phyloP scores from a whole-genome alignment of 2,113 vertebrate species.

The Mugil cephalus region DNA sequence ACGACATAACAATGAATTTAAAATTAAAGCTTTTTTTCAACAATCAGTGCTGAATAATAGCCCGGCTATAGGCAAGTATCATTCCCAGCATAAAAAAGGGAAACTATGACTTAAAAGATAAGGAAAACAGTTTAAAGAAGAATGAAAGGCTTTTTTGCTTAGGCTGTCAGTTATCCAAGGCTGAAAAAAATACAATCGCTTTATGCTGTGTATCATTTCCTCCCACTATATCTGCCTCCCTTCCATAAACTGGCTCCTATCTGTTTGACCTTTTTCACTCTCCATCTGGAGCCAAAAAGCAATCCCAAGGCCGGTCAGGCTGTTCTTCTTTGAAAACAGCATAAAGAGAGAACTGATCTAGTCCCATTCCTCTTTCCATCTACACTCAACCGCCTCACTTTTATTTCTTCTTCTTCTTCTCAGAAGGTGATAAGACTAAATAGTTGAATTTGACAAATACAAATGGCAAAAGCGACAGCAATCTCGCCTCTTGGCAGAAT shows the following conservation, averaged over 20 bases:
- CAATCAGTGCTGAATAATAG: too few species aligned
- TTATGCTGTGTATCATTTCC: background rate
- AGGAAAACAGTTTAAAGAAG: background rate
- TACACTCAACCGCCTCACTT: slow-evolving; percentile 3
- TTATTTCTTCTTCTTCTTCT: background rate
- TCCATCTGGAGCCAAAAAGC: slow-evolving; percentile 6
- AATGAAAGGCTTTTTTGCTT: background rate
- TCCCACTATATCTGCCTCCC: background rate
- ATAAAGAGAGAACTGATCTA: slow-evolving; percentile 9
- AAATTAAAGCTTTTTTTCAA: too few species aligned
- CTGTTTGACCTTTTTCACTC: slow-evolving; percentile 15
- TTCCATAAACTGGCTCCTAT: slow-evolving; percentile 1
- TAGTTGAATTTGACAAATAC: slow-evolving; percentile 12
- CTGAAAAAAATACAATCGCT: background rate
- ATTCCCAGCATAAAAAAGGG: background rate
- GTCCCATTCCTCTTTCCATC: background rate
- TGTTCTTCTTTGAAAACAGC: slow-evolving; percentile 12
- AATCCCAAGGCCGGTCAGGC: slow-evolving; percentile 4
- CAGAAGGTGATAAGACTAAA: background rate
- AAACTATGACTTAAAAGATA: background rate
- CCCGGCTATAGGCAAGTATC: too few species aligned
- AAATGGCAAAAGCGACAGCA: slow-evolving; percentile 5
- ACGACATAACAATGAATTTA: too few species aligned
- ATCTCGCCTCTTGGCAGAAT: background rate
- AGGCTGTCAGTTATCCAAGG: background rate